Evolutionary conservation across 2,888 invertebrate genomes (phyloP).

Genomic region (Fragum fragum): DNA sequence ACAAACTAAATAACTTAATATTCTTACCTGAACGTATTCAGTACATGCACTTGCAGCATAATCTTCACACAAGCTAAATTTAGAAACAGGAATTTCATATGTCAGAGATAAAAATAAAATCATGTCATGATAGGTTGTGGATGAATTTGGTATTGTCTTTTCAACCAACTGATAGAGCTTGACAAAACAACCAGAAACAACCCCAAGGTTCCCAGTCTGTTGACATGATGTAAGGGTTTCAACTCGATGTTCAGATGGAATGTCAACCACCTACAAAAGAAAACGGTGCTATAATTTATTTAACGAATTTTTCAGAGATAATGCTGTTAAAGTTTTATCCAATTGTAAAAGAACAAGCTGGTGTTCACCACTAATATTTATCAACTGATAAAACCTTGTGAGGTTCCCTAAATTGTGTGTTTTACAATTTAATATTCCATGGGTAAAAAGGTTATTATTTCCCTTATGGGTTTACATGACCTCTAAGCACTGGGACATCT

Average conservation of each 20-base stretch:
- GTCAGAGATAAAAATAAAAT: conserved; percentile 89
- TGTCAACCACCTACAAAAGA: conserved; percentile 90
- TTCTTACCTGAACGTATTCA: conserved; percentile 89
- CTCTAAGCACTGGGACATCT: too few relatives aligned
- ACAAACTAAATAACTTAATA: too few relatives aligned
- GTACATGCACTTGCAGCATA: conserved; percentile 90
- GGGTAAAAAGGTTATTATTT: too few relatives aligned
- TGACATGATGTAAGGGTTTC: conserved; percentile 79
- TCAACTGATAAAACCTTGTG: too few relatives aligned
- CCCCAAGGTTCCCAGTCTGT: conserved; percentile 85
- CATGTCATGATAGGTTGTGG: conserved; percentile 76
- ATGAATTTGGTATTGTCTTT: conserved; percentile 76
- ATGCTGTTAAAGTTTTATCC: too few relatives aligned
- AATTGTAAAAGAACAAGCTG: too few relatives aligned
- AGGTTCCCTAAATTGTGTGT: too few relatives aligned
- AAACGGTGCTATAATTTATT: too few relatives aligned
- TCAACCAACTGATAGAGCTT: conserved; percentile 88
- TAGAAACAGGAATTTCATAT: conserved; percentile 89
- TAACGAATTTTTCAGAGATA: too few relatives aligned
- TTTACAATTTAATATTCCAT: too few relatives aligned
- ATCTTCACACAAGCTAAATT: conserved; percentile 90
- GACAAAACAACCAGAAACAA: conserved; percentile 87
- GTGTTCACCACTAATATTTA: too few relatives aligned
- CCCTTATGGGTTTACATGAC: too few relatives aligned
- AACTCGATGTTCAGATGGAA: conserved; percentile 89